Base-by-base conservation (phyloP, 2,888 invertebrate genomes). In the Cephus pulcher region DNA sequence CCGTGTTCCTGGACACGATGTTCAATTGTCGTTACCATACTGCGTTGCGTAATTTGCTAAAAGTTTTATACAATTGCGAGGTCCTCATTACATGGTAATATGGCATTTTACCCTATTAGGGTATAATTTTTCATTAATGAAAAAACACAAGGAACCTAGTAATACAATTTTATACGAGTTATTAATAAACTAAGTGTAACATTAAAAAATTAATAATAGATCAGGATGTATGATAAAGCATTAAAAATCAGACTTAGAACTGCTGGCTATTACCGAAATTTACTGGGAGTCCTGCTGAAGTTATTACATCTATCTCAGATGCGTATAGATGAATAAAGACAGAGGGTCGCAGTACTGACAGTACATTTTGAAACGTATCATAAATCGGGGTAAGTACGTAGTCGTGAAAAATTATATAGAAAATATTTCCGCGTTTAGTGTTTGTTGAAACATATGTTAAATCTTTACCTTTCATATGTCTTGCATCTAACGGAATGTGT, bases 101-200 rank as follows among this genome's bases (percentile, higher is more conserved):
- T 71, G 71, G 71, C 56, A 56, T 56, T 56, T 56, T 56, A 70
- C 70, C 68, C 74, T 77, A n/a, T 69, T 32, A 69, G 76, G 69
- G 35, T 79, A 40, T 37, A 32, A n/a, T 34, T 77, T 70, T 56
- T 68, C 73, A 56, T 35, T 33, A 74, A 69, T 77, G 15, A 69
- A 73, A 56, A 56, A 23, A 35, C 68, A 15, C 33, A 75, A 75
- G 76, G 76, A 56, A 56, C 56, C 6, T 6, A 56, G 56, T 56
- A 56, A 23, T 78, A 75, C 32, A 78, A 35, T 23, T 76, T 75
- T 69, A 37, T 37, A 56, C 15, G 9, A 9, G 56, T 40, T 6
- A 40, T 6, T 40, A 15, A 40, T 15, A 4, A 37, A 37, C 12
- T 40, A 40, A 40, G 15, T 15, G 40, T 40, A 40, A 15, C 40